Evolutionary conservation across 1,140 invertebrate genomes (phyloP).

Genomic region (Caenorhabditis elegans): WBcel235 BX284602.5:7744501-7745000

Average conservation of each 20-base stretch:
- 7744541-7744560: not conserved
- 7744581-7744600: not conserved
- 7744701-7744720: not conserved
- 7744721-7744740: constrained; percentile 31
- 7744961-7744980: not conserved
- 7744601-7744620: constrained; percentile 16
- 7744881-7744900: constrained; percentile 16
- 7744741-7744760: constrained; percentile 23
- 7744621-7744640: not conserved
- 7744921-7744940: not conserved
- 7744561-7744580: not conserved
- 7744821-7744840: constrained; percentile 19
- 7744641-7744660: constrained; percentile 35
- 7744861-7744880: constrained; percentile 11
- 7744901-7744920: not conserved
- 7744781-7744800: constrained; percentile 26
- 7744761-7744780: constrained; percentile 24
- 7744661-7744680: constrained; percentile 37
- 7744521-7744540: not conserved
- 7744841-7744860: constrained; percentile 33
- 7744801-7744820: constrained; percentile 40
- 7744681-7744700: constrained; percentile 39
- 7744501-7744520: not conserved
- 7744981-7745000: not conserved
- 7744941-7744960: not conserved